Base-by-base conservation (phyloP, 2,113 vertebrate genomes). In the Struthio camelus region DNA sequence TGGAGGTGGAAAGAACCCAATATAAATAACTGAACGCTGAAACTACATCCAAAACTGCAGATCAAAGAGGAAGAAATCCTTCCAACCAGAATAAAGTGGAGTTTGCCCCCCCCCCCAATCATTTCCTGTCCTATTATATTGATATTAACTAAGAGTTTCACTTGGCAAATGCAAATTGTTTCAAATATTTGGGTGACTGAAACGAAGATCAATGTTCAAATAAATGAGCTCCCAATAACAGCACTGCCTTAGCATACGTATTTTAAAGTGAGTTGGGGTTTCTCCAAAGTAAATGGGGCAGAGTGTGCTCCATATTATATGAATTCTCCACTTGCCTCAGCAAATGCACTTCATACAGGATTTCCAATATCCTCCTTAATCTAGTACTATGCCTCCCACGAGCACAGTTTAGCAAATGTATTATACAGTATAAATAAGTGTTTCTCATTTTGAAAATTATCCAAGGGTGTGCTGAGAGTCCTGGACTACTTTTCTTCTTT, bases 11-110 rank as follows among this genome's bases (percentile, higher is more conserved):
- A 94, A 77, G 75, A 93, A 91, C 24, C 58, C 84, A 91, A 86
- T 25, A 59, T 44, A 97, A 89, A 96, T 69, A 94, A 94, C 72
- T 38, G 76, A 83, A n/a, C 64, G 46, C 50, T 94, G 22, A 78
- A 91, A 85, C 30, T 82, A 76, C 40, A 77, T 65, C 34, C 56
- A 70, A 79, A 90, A 53, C 54, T 80, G 34, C 30, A 14, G 7
- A 5, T 66, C 19, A 32, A 87, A 87, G 44, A 85, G 8, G 40
- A 1, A 91, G 71, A 85, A 91, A 94, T 59, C 27, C 7, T 69
- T 91, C 73, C 42, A 89, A n/a, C 32, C 30, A 80, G 75, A 94
- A 89, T 23, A 70, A 87, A 90, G 32, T 64, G 54, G 67, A 94
- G 19, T 50, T 85, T 83, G 27, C 50, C 28, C 59, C 80, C 9